Evolutionary conservation across 2,888 invertebrate genomes (phyloP).

Genomic region (Cheilosia vulpina): DNA sequence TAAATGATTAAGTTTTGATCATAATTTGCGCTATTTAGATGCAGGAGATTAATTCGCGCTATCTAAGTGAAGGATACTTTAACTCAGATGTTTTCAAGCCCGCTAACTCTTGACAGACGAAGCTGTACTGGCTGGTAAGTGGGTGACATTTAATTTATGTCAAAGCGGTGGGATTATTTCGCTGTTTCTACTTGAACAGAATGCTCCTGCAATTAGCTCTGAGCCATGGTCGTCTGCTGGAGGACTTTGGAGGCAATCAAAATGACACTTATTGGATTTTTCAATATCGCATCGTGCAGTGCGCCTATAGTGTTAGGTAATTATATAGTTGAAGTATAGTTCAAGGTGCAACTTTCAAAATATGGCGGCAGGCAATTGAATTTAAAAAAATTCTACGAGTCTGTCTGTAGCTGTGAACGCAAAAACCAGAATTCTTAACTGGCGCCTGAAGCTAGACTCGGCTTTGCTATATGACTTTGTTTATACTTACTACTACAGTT

Average conservation of each 20-base stretch:
- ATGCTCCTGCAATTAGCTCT: slow-evolving; percentile 53
- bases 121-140: neutral
- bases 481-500: no score
- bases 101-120: slow-evolving; percentile 8
- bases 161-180: slow-evolving; percentile 54
- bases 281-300: neutral
- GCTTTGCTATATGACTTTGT: no score
- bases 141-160: slow-evolving; percentile 54
- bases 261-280: slow-evolving; percentile 44
- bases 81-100: slow-evolving; percentile 20
- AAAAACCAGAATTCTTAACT: no score
- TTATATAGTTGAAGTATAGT: no score
- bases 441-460: no score
- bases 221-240: neutral
- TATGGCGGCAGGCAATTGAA: no score
- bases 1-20: slow-evolving; percentile 57
- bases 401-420: no score
- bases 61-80: slow-evolving; percentile 1
- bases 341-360: no score
- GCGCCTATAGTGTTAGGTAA: no score
- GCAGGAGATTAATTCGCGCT: slow-evolving; percentile 46
- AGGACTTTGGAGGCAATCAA: slow-evolving; percentile 7
- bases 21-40: slow-evolving; percentile 65
- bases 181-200: slow-evolving; percentile 23
- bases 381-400: no score